Evolutionary conservation across 2,888 invertebrate species (phyloP), one percentile per base, ranked within the genome.

Genomic region (Pheosia tremula): DNA sequence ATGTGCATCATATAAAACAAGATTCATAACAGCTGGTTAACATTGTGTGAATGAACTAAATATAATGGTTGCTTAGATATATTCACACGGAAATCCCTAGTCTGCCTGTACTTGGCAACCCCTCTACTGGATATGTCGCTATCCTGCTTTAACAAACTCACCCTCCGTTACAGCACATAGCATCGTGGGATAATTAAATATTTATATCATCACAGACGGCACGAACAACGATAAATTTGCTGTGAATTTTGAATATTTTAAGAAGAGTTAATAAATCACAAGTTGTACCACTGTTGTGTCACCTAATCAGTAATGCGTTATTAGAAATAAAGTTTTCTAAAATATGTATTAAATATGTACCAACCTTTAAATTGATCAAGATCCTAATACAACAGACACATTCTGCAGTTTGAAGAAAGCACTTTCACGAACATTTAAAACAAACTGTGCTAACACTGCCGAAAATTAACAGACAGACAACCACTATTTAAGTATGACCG

Each of bases 181-280:
- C 75, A 87, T 86, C 89, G 87, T 90, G 88, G 86, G 88, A 90
- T 91, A 91, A 92, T 93, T 91, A 91, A 92, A 92, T 91, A 92
- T 92, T 90, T 90, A 92, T 89, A 75, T 85, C 84, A 86, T 88
- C 82, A 80, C 81, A 82, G 77, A 82, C 79, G 74, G 72, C 68
- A 78, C 64, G 61, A 73, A 66, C 41, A 62, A 71, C 56, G 69
- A 63, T 43, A 62, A 58, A 37, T 54, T 24, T 24, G 24, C 24
- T 24, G 24, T 24, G 24, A 24, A 2, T 24, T 24, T 24, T 24
- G 24, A 24, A 24, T 24, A 24, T 24, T 24, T 0, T 24, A 24
- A 24, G 24, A 24, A 24, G 24, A 24, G 24, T 24, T 24, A 24
- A 24, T 24, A 24, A 24, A 24, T 24, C 24, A 24, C 24, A 24